Base-by-base conservation (phyloP, 1,140 invertebrate species). In the Halesus radiatus region DNA sequence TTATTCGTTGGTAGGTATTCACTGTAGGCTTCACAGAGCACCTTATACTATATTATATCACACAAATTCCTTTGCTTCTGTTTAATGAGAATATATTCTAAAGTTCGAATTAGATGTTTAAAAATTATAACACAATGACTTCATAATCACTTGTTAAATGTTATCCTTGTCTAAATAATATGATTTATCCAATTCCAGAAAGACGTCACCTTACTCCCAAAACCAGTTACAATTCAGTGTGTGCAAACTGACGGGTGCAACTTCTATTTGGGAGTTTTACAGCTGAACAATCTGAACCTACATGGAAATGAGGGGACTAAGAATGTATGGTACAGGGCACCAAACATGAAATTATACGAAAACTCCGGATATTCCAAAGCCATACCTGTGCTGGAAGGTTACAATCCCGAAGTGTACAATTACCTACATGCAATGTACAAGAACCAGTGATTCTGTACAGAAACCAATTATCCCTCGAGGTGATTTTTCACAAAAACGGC, bases 251-350 rank as follows among this genome's bases (percentile, higher is more conserved):
- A 96, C 85, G 93, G 95, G 16, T 88, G 92, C 77, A 86, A 88
- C 7, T 96, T 95, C 85, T 92, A 96, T 85, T 97, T 97, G 87
- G 93, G 93, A 10, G 91, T 96, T 52, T 93, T 95, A 81, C 96
- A 98, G 88, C 88, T 98, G n/a, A 97, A 98, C 85, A 96, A 95
- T 2, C 87, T 97, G 20, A 89, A 95, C 87, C 82, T 95, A 4
- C 89, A 92, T 85, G 88, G 90, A 3, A 85, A 74, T 29, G 87
- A 91, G 37, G 92, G 92, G n/a, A 86, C 90, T 2, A 96, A 93
- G 85, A 98, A 98, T 88, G 91, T 95, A 82, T 95, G 94, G 91
- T 98, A 95, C 91, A 90, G 92, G 77, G 91, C 92, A 60, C 91
- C 92, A 22, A 88, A 90, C 80, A 87, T 94, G 54, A 86, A 92